Percentiles rank a stretch among this genome's conserved stretches.
phyloP scores from a whole-genome alignment of 2,888 invertebrate species.

The Melipona bicolor region DNA sequence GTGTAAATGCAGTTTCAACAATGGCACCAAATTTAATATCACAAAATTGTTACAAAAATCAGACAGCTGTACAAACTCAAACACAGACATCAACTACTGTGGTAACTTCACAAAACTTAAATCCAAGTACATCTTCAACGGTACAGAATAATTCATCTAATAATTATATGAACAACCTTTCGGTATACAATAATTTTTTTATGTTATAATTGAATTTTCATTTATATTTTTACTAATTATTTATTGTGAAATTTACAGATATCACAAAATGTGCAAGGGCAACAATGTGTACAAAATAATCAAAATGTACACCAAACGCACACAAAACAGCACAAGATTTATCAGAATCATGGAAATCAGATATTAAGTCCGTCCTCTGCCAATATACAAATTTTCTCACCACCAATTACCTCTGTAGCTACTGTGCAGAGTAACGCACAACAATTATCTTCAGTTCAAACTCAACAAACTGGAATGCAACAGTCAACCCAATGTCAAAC shows the following conservation, averaged over 20 bases:
- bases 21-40: conserved; percentile 74
- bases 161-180: conserved; percentile 73
- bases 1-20: conserved; percentile 74
- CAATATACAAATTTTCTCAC: conserved; percentile 75
- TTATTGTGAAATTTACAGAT: conserved; percentile 52
- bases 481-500: conserved; percentile 82
- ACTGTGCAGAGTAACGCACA: conserved; percentile 69
- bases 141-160: conserved; percentile 73
- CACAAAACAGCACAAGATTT: conserved; percentile 74
- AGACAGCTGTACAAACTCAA: conserved; percentile 82
- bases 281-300: conserved; percentile 79
- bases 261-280: conserved; percentile 68
- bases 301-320: conserved; percentile 72
- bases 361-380: conserved; percentile 81
- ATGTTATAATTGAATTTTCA: conserved; percentile 6
- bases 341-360: conserved; percentile 76
- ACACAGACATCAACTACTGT: conserved; percentile 74
- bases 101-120: conserved; percentile 73
- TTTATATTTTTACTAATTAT: conserved; percentile 13
- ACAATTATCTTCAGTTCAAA: conserved; percentile 61
- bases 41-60: conserved; percentile 78
- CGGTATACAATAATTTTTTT: conserved; percentile 67
- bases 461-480: conserved; percentile 70
- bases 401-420: conserved; percentile 63
- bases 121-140: conserved; percentile 65